Conservation (phyloP, 1,140 invertebrate genomes). For the Nephila pilipes region DNA sequence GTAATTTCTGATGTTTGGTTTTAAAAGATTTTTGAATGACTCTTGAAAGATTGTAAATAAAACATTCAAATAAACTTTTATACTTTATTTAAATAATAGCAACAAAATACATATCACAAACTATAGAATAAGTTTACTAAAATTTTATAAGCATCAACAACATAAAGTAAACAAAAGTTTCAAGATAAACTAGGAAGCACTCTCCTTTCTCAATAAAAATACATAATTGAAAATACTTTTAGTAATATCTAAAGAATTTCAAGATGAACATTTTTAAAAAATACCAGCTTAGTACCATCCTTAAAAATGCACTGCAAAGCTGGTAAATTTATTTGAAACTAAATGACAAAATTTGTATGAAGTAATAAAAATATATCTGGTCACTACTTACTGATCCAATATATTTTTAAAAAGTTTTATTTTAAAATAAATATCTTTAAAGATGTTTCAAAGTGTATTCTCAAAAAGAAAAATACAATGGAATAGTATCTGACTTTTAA, state of each 20-base stretch:
- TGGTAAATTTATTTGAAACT: neutral
- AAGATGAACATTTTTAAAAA: neutral
- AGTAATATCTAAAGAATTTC: neutral
- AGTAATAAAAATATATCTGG: neutral
- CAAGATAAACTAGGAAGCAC: no score
- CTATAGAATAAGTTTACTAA: neutral
- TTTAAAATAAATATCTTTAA: neutral
- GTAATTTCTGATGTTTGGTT: neutral
- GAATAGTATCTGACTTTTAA: neutral
- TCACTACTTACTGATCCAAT: neutral
- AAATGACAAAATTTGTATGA: neutral
- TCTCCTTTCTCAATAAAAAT: no score
- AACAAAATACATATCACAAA: slow-evolving; percentile 6
- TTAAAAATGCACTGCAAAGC: neutral
- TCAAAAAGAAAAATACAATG: neutral
- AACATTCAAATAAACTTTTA: neutral
- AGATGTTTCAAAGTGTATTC: neutral
- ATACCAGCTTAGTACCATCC: neutral
- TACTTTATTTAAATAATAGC: slow-evolving; percentile 20
- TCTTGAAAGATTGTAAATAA: neutral
- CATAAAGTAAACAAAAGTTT: neutral
- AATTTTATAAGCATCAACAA: neutral
- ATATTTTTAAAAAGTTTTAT: neutral
- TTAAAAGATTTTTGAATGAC: neutral
- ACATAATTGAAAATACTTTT: neutral